Base-by-base conservation (phyloP, 2,888 invertebrate species). In the Cheilosia scutellata region DNA sequence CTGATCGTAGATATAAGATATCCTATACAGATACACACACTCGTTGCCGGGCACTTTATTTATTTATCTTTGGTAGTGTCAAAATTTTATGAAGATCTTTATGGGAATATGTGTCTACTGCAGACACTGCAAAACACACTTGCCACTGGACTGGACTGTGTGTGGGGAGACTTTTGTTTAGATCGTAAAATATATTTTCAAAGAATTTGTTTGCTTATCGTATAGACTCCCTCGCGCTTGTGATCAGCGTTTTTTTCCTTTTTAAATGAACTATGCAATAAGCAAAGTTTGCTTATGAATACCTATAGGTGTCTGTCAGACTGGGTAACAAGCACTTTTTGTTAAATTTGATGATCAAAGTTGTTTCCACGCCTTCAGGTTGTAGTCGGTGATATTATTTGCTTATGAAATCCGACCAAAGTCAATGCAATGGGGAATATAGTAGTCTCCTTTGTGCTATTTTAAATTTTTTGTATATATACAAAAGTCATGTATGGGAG, bases 51-150 rank as follows among this genome's bases (percentile, higher is more conserved):
- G 40, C 51, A 16, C 51, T 51, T 11, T 70, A 70, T 70, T 70
- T 70, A 70, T 70, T 70, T 70, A 70, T 70, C 57, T 70, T 47
- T 47, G 1, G 13, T 70, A 70, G 57, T 70, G 57, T 70, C 70
- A 57, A 70, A 33, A 57, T 70, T 70, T 70, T 57, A 57, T 70
- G 70, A 44, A 6, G 9, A 53, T 66, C 27, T 53, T 66, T 42
- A 66, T 66, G 66, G 16, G 29, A 53, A 20, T 33, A 7, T 9
- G 9, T 3, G 25, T 13, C 5, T 49, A n/a, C 31, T 70, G 70
- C 55, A 53, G 44, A 40, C 29, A n/a, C 42, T 55, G 53, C 4
- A 55, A 16, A n/a, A 47, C n/a, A 47, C 47, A 5, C 44, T 47
- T 47, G 47, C 47, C 47, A 47, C 16, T 20, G 47, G 68, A 42